These are phyloP conservation scores for Peromyscus nudipes DNA, from an alignment of 2,797 vertebrate genomes.

Conservation along the genomic window DNA sequence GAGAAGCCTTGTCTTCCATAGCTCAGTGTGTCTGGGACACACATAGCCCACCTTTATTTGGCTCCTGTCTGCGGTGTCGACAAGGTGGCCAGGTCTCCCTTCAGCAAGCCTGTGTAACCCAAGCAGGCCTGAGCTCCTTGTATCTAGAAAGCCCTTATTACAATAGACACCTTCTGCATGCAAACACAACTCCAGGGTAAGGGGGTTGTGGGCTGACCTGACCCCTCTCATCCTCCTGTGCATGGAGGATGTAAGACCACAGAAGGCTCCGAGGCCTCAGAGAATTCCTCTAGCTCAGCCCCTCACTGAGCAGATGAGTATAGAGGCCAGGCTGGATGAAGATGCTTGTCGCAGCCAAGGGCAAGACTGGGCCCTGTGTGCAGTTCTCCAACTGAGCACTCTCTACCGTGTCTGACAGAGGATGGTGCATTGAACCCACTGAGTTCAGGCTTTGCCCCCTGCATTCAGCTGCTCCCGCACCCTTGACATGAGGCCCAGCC, in stretches of 20 bases:
- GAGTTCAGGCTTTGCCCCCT: too few relatives aligned
- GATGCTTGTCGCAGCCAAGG: not conserved
- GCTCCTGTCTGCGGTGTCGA: not conserved
- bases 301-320: not conserved
- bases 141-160: not conserved
- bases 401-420: rapidly evolving
- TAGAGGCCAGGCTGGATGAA: not conserved
- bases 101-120: not conserved
- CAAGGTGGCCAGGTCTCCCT: not conserved
- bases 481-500: not conserved
- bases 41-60: not conserved
- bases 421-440: not conserved
- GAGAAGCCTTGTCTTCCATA: not conserved
- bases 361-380: not conserved
- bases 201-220: not conserved
- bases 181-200: not conserved
- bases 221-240: rapidly evolving
- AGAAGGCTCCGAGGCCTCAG: not conserved
- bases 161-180: not conserved
- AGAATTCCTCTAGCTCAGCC: not conserved
- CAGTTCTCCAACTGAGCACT: not conserved
- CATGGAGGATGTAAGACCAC: not conserved
- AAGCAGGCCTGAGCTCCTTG: not conserved
- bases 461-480: not conserved
- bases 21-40: not conserved